phyloP scores from a whole-genome alignment of 2,113 vertebrate species.

The Glareola pratincola region DNA sequence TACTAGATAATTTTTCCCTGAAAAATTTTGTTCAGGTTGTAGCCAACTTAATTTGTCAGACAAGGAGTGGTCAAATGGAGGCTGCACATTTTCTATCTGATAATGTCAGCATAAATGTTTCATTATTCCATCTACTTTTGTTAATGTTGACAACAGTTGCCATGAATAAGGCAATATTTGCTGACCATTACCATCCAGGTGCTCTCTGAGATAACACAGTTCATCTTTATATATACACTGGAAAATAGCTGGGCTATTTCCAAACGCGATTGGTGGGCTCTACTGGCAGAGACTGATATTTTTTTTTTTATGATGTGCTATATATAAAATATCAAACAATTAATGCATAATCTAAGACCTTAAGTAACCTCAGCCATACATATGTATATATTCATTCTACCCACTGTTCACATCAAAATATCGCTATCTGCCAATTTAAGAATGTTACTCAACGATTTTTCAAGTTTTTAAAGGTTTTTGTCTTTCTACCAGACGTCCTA shows the following conservation, averaged over 20 bases:
- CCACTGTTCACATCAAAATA: neutral
- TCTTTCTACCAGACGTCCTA: neutral
- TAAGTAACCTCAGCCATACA: neutral
- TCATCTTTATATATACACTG: neutral
- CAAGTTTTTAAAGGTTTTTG: neutral
- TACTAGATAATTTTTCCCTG: neutral
- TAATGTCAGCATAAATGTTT: neutral
- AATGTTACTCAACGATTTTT: neutral
- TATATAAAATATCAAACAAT: neutral
- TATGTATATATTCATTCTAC: neutral
- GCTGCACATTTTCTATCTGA: neutral
- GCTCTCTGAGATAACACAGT: neutral
- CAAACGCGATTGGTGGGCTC: neutral
- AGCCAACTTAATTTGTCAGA: neutral
- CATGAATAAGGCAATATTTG: neutral
- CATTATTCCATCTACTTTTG: slow-evolving; percentile 1
- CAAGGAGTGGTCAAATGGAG: neutral
- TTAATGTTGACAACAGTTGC: neutral
- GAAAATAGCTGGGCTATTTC: neutral
- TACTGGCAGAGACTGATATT: neutral
- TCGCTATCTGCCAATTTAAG: neutral
- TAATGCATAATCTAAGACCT: neutral
- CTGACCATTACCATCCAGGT: neutral
- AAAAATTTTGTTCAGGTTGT: neutral
- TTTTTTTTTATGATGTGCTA: neutral